Base-by-base conservation (phyloP, 1,140 invertebrate genomes). In the Conus ventricosus region DNA sequence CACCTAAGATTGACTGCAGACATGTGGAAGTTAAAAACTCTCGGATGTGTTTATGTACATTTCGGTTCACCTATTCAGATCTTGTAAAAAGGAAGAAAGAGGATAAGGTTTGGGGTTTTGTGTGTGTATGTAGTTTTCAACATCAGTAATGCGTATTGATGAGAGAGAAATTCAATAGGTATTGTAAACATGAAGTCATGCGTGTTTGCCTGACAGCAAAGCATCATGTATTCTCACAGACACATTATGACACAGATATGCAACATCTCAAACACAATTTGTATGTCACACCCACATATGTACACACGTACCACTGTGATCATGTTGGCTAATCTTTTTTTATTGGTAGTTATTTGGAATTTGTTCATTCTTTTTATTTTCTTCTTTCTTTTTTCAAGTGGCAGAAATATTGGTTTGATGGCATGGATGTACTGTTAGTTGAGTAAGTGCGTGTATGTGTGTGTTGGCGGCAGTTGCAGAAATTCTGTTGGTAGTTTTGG, bases 221-320 rank as follows among this genome's bases (percentile, higher is more conserved):
- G 5, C 53, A 7, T 10, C 76, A 80, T 51, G 39, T 27, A 39
- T 51, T 8, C 76, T 13, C 76, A 55, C 81, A 83, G 20, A 84
- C 82, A 83, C 81, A 83, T 55, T 15, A 54, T 55, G 11, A 83
- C 81, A 83, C 20, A 23, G 39, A 55, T 53, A 83, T 51, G 53
- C 81, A 82, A 55, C 81, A 82, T 25, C 10, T n/a, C n/a, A n/a
- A n/a, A n/a, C n/a, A n/a, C n/a, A n/a, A 39, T 39, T 39, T 39
- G 39, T 39, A 39, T 39, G 39, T 39, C 57, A 63, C 57, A 63
- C 8, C 25, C 57, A 84, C 57, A 63, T 55, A 84, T 39, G 63
- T 13, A 84, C 54, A 84, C 57, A 55, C 81, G 51, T 13, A 54
- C 78, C 75, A 78, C 75, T 78, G 15, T 81, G 78, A 20, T n/a